Conservation (phyloP, 2,797 vertebrate species). For the Mormyrus hasselquistii region DNA sequence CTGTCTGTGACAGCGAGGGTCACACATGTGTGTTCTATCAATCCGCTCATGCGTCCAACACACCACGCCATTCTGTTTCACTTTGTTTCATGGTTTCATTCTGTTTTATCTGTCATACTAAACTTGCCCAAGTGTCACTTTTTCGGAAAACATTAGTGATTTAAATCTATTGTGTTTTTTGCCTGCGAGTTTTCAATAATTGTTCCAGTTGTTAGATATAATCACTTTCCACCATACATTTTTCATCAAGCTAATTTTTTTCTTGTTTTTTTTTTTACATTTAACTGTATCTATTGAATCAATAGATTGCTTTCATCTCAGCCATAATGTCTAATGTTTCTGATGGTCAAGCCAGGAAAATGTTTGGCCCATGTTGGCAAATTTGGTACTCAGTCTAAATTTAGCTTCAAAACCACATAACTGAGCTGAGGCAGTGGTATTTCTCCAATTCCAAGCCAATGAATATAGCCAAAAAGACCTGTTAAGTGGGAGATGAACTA, state of each 20-base stretch:
- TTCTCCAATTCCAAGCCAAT: background rate
- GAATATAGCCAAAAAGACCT: background rate
- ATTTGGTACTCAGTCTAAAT: background rate
- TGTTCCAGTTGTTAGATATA: background rate
- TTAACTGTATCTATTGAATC: background rate
- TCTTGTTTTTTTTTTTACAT: background rate
- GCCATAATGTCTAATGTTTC: background rate
- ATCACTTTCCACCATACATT: conserved; percentile 6
- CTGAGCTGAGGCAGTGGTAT: background rate
- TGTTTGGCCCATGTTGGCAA: background rate
- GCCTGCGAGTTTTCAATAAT: background rate
- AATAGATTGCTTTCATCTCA: background rate
- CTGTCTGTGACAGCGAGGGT: conserved; percentile 41
- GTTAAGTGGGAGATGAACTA: background rate
- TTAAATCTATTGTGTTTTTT: background rate
- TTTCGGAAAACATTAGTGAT: background rate
- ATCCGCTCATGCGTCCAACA: background rate
- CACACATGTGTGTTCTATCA: background rate
- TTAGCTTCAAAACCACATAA: background rate
- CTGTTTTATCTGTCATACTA: background rate
- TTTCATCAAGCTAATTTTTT: background rate
- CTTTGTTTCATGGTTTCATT: background rate
- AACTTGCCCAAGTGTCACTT: background rate
- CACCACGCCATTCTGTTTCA: background rate
- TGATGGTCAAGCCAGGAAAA: background rate